Evolutionary conservation across 37 sponge, comb jelly and placozoan genomes (phyloP).

Genomic region (Cliona cf. orientalis): DNA sequence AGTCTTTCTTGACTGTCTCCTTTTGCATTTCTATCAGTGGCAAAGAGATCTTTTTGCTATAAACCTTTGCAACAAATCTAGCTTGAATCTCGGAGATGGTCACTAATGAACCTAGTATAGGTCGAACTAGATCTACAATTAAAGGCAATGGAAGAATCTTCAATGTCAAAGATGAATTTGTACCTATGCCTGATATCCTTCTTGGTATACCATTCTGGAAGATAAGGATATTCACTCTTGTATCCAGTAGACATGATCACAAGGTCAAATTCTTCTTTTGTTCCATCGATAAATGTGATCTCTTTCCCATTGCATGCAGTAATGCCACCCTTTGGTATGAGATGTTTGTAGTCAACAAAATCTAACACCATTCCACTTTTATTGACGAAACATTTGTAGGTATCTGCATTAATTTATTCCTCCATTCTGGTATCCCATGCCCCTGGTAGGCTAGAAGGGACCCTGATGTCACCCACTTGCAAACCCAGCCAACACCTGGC

Average conservation of each 20-base stretch:
- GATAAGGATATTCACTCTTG: constrained; percentile 47
- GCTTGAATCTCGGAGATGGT: constrained; percentile 85
- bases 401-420: constrained; percentile 55
- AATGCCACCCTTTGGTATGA: constrained; percentile 77
- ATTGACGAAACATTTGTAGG: constrained; percentile 69
- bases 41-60: constrained; percentile 49
- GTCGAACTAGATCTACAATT: constrained; percentile 85
- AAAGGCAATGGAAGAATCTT: constrained; percentile 82
- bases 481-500: constrained; percentile 84
- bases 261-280: constrained; percentile 71
- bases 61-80: constrained; percentile 86
- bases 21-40: constrained; percentile 45
- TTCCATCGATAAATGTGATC: constrained; percentile 71
- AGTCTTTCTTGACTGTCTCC: constrained; percentile 40
- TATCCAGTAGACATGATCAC: constrained; percentile 83
- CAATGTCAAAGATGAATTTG: constrained; percentile 84
- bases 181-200: constrained; percentile 58
- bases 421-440: constrained; percentile 89
- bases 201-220: constrained; percentile 55
- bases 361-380: constrained; percentile 80
- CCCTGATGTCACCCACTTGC: constrained; percentile 86
- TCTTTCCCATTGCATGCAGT: constrained; percentile 48
- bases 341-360: constrained; percentile 72
- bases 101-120: constrained; percentile 79
- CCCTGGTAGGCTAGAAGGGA: constrained; percentile 88